Conservation (phyloP, 2,888 invertebrate genomes). For the Melinaea menophilus region DNA sequence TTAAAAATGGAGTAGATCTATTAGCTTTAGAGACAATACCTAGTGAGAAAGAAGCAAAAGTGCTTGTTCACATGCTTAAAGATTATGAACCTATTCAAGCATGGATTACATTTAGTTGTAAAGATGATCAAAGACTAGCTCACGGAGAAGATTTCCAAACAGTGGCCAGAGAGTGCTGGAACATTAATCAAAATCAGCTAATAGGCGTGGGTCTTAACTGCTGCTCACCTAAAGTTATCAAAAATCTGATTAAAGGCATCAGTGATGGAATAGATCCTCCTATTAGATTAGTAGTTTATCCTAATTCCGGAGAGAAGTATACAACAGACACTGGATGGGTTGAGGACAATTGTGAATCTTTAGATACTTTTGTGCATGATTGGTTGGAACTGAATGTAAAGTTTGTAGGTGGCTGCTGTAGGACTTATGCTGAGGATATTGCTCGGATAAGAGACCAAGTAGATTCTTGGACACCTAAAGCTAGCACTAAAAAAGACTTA, state of each 20-base stretch:
- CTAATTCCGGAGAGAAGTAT: slow-evolving; percentile 93
- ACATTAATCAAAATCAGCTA: slow-evolving; percentile 79
- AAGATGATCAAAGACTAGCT: slow-evolving; percentile 76
- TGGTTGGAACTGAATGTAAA: slow-evolving; percentile 89
- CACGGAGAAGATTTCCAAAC: slow-evolving; percentile 87
- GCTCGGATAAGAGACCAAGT: slow-evolving; percentile 67
- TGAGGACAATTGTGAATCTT: slow-evolving; percentile 79
- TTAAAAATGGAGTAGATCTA: slow-evolving; percentile 89
- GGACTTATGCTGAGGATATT: slow-evolving; percentile 88
- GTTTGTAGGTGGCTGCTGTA: slow-evolving; percentile 92
- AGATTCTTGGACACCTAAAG: slow-evolving; percentile 14
- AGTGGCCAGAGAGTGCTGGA: slow-evolving; percentile 81
- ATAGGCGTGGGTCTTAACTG: slow-evolving; percentile 94
- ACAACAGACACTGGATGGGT: slow-evolving; percentile 80
- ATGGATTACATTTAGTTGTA: slow-evolving; percentile 94
- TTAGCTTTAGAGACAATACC: slow-evolving; percentile 96
- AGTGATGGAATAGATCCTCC: slow-evolving; percentile 40
- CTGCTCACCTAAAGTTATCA: slow-evolving; percentile 69
- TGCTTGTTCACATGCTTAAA: slow-evolving; percentile 85
- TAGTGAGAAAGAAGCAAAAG: slow-evolving; percentile 87
- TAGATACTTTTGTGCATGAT: slow-evolving; percentile 82
- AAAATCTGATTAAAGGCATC: slow-evolving; percentile 51
- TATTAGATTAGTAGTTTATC: slow-evolving; percentile 90
- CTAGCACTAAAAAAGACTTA: slow-evolving; percentile 2
- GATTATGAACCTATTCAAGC: slow-evolving; percentile 86